phyloP scores from a whole-genome alignment of 2,888 invertebrate species.

The Aphodius granarius region DNA sequence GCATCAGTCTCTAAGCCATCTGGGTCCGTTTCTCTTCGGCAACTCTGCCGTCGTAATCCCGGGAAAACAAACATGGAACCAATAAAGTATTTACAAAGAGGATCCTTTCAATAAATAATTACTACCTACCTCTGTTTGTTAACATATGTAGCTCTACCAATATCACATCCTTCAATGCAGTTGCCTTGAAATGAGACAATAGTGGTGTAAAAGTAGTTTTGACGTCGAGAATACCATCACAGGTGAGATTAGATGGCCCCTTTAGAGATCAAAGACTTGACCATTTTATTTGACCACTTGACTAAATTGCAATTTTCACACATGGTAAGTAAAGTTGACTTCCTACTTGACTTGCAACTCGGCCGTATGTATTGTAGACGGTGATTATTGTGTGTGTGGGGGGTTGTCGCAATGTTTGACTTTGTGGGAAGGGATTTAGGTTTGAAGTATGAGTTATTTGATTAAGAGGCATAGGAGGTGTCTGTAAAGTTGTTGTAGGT shows the following conservation, averaged over 20 bases:
- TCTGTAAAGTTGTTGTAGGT: slow-evolving; percentile 13
- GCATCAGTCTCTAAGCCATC: neutral
- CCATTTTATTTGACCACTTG: no score
- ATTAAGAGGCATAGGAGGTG: slow-evolving; percentile 6
- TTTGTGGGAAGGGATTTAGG: neutral
- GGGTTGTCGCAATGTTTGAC: neutral
- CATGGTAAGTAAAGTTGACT: no score
- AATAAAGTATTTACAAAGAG: neutral
- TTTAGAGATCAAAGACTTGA: no score
- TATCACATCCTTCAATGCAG: no score
- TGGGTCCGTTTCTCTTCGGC: neutral
- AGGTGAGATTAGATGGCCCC: no score
- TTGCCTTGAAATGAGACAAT: no score
- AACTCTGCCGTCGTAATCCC: neutral
- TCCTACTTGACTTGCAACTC: no score
- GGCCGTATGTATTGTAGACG: neutral
- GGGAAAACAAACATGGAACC: neutral
- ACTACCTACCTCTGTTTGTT: neutral
- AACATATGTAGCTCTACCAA: no score
- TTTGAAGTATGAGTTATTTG: neutral
- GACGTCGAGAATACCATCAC: no score
- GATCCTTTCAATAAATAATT: neutral
- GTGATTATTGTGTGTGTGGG: neutral
- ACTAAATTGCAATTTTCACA: no score
- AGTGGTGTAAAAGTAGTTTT: no score